phyloP scores from a whole-genome alignment of 2,888 invertebrate genomes.

The Clistopyga incitator region DNA sequence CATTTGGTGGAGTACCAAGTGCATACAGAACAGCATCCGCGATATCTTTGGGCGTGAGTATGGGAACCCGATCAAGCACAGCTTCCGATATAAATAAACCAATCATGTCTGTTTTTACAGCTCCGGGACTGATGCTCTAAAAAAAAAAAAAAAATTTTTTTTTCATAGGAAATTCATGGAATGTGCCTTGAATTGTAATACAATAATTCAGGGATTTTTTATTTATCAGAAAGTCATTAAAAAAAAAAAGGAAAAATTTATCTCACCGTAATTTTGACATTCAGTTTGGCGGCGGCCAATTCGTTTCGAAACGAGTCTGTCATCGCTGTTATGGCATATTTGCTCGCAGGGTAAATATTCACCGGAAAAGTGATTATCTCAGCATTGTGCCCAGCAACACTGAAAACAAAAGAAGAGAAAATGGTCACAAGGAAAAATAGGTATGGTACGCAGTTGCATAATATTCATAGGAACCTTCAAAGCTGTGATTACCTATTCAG shows the following conservation, averaged over 20 bases:
- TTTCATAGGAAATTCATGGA: too few species aligned
- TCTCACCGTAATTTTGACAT: slow-evolving; percentile 83
- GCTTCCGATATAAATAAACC: slow-evolving; percentile 61
- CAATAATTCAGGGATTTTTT: too few species aligned
- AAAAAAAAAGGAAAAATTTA: background rate
- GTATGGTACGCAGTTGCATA: background rate
- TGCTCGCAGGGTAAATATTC: slow-evolving; percentile 85
- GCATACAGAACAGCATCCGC: slow-evolving; percentile 73
- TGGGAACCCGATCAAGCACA: slow-evolving; percentile 6
- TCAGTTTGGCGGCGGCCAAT: slow-evolving; percentile 79
- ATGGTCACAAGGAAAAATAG: background rate
- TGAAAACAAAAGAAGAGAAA: slow-evolving; percentile 61
- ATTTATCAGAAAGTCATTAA: too few species aligned
- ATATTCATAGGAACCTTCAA: background rate
- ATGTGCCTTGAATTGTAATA: too few species aligned
- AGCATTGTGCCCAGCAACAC: slow-evolving; percentile 78
- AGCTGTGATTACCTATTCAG: slow-evolving; percentile 86
- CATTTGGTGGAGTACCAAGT: slow-evolving; percentile 74
- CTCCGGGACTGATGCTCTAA: slow-evolving; percentile 82
- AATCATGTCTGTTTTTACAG: slow-evolving; percentile 78
- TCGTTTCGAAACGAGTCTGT: slow-evolving; percentile 85
- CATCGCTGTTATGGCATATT: slow-evolving; percentile 85
- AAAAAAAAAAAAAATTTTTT: background rate
- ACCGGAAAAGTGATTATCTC: slow-evolving; percentile 72
- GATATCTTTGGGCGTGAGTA: slow-evolving; percentile 71